Conservation (phyloP, 2,797 vertebrate genomes). For the Lacerta bilineata region DNA sequence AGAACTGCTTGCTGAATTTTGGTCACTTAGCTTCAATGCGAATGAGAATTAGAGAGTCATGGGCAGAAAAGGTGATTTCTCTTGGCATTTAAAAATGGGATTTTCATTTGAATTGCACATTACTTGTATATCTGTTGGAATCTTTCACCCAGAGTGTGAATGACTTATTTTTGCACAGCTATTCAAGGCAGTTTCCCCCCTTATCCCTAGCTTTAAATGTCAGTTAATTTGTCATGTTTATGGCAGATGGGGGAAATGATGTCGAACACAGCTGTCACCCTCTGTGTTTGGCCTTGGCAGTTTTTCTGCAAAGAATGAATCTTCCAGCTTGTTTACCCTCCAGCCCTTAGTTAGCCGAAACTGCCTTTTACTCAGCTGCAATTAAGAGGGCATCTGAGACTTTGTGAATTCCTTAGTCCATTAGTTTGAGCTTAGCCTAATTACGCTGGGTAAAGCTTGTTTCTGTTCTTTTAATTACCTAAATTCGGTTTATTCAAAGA, state of each 20-base stretch:
- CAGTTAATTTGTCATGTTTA: conserved; percentile 79
- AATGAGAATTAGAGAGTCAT: conserved; percentile 33
- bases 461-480: conserved; percentile 77
- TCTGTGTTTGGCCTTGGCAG: conserved; percentile 77
- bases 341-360: conserved; percentile 75
- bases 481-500: conserved; percentile 68
- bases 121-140: conserved; percentile 45
- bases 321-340: conserved; percentile 74
- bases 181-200: conserved; percentile 59
- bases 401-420: conserved; percentile 74
- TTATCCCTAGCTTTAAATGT: conserved; percentile 63
- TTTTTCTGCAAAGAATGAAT: conserved; percentile 75
- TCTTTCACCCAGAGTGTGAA: conserved; percentile 57
- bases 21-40: conserved; percentile 50
- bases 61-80: conserved; percentile 20
- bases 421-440: conserved; percentile 75
- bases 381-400: conserved; percentile 78
- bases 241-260: conserved; percentile 73
- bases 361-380: conserved; percentile 75
- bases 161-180: conserved; percentile 57
- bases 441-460: conserved; percentile 64
- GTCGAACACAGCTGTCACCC: conserved; percentile 74
- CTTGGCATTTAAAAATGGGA: conserved; percentile 50
- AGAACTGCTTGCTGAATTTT: conserved; percentile 29
- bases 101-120: conserved; percentile 41